These are phyloP conservation scores for Toxotes lorentzi DNA, from an alignment of 2,797 vertebrate genomes.

Conservation along the genomic window DNA sequence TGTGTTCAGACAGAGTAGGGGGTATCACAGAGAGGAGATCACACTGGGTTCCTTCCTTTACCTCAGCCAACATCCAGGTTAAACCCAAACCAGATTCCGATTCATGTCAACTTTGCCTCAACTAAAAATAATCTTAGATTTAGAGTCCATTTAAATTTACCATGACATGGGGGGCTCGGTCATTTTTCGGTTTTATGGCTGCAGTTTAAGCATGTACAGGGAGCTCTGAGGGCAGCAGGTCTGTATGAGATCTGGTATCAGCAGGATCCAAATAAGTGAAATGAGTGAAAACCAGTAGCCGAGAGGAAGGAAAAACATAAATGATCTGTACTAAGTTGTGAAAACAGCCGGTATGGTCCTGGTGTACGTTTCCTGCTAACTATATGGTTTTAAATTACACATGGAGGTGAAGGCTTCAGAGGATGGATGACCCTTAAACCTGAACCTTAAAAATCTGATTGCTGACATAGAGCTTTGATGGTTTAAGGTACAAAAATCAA, in stretches of 20 bases:
- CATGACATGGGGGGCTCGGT: no score
- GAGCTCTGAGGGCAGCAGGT: no score
- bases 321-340: neutral
- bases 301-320: neutral
- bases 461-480: neutral
- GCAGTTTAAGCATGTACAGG: no score
- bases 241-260: no score
- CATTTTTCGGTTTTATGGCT: no score
- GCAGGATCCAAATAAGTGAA: no score
- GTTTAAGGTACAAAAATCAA: neutral
- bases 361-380: neutral
- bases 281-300: neutral
- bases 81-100: neutral
- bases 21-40: constrained; percentile 79
- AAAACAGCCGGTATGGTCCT: neutral
- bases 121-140: neutral
- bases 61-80: constrained; percentile 7
- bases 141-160: neutral
- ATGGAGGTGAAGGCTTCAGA: neutral
- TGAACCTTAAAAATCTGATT: constrained; percentile 1
- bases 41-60: constrained; percentile 72
- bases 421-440: no score
- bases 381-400: neutral
- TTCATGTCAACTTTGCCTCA: neutral
- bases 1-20: constrained; percentile 23